Evolutionary conservation across 2,888 invertebrate species (phyloP).

Genomic region (Enchytraeus crypticus): DNA sequence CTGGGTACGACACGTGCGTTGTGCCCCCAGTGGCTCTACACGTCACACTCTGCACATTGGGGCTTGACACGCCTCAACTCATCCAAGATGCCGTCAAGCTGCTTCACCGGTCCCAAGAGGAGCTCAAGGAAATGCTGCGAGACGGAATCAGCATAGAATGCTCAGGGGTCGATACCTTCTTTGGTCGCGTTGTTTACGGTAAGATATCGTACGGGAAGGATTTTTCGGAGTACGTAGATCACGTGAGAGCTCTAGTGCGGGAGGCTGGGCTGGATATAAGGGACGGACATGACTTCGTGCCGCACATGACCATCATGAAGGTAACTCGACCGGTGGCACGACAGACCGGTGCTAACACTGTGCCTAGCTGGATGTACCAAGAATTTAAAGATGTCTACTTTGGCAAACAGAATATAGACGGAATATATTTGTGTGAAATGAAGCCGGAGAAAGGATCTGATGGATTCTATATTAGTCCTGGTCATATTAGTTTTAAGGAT

Average conservation of each 20-base stretch:
- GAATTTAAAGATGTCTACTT: conserved; percentile 38
- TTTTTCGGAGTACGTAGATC: conserved; percentile 39
- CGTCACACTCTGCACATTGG: conserved; percentile 47
- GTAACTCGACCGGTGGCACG: conserved; percentile 40
- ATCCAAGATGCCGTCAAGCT: conserved; percentile 33
- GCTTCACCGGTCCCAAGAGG: conserved; percentile 29
- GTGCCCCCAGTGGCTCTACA: conserved; percentile 43
- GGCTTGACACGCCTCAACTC: conserved; percentile 41
- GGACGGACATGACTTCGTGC: conserved; percentile 48
- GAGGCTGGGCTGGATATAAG: conserved; percentile 40
- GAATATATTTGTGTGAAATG: conserved; percentile 47
- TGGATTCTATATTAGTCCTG: conserved; percentile 44
- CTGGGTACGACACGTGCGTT: conserved; percentile 38
- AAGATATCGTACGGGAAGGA: conserved; percentile 37
- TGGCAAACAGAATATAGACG: conserved; percentile 41
- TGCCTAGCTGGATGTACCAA: conserved; percentile 39
- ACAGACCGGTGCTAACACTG: conserved; percentile 36
- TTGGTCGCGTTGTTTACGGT: conserved; percentile 46
- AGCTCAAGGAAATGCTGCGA: conserved; percentile 27
- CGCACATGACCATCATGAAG: conserved; percentile 50
- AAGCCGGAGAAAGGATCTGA: conserved; percentile 38
- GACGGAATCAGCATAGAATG: conserved; percentile 30
- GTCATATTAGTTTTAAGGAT: conserved; percentile 1
- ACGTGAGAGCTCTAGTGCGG: conserved; percentile 36
- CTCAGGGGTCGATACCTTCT: conserved; percentile 44